These are phyloP conservation scores for Beaufortia kweichowensis DNA, from an alignment of 2,113 vertebrate species.

Conservation along the genomic window DNA sequence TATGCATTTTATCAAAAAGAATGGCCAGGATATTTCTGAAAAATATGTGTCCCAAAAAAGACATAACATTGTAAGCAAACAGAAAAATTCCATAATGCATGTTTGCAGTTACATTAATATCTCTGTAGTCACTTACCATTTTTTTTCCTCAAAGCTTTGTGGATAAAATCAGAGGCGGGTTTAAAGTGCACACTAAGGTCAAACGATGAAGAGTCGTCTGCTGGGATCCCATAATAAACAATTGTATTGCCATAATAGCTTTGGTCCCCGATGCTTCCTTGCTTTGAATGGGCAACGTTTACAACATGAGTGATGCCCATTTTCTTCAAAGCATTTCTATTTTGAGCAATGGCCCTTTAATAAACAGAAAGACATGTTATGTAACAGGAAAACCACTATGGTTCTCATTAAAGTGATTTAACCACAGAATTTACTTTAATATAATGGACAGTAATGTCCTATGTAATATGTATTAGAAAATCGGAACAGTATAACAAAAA, in stretches of 20 bases:
- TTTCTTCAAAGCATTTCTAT: slow-evolving; percentile 68
- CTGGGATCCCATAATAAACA: slow-evolving; percentile 77
- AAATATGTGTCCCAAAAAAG: too few relatives aligned
- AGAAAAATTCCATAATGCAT: too few relatives aligned
- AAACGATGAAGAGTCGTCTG: slow-evolving; percentile 77
- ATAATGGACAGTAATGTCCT: neutral
- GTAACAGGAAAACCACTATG: neutral
- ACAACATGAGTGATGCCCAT: slow-evolving; percentile 78
- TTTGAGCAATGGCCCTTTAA: slow-evolving; percentile 74
- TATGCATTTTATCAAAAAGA: too few relatives aligned
- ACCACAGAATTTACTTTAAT: neutral
- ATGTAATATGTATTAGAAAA: neutral
- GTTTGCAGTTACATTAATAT: too few relatives aligned
- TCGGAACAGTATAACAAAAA: too few relatives aligned
- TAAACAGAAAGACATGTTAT: neutral
- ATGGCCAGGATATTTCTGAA: too few relatives aligned
- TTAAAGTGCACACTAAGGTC: slow-evolving; percentile 75
- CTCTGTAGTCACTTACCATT: slow-evolving; percentile 64
- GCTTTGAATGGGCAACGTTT: slow-evolving; percentile 78
- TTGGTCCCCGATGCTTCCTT: slow-evolving; percentile 85
- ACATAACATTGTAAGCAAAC: too few relatives aligned
- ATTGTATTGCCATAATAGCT: slow-evolving; percentile 83
- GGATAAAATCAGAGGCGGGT: slow-evolving; percentile 75
- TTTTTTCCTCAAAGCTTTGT: slow-evolving; percentile 73
- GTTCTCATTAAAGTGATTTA: neutral